Percentiles rank a stretch among this genome's conserved stretches.
phyloP scores from a whole-genome alignment of 2,888 invertebrate species.

The Amaurobius ferox region DNA sequence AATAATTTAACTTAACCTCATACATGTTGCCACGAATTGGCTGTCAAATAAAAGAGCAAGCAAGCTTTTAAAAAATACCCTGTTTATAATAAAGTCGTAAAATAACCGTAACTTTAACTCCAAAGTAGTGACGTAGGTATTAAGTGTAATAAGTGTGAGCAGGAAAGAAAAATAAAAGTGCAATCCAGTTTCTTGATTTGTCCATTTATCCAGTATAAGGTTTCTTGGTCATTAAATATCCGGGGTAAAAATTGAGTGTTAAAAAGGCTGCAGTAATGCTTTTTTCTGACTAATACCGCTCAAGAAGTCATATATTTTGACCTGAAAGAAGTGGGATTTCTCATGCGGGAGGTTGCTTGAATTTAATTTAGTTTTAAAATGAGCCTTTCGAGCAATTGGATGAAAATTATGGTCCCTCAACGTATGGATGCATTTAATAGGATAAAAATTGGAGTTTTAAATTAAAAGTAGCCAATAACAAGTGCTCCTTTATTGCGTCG shows the following conservation, averaged over 20 bases:
- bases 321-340: slow-evolving; percentile 1
- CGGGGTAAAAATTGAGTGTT: slow-evolving; percentile 57
- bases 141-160: slow-evolving; percentile 51
- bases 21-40: slow-evolving; percentile 32
- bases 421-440: slow-evolving; percentile 38
- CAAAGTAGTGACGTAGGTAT: slow-evolving; percentile 26
- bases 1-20: slow-evolving; percentile 20
- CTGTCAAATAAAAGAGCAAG: slow-evolving; percentile 24
- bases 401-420: slow-evolving; percentile 27
- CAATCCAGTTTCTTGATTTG: slow-evolving; percentile 41
- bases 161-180: slow-evolving; percentile 45
- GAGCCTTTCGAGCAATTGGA: slow-evolving; percentile 45
- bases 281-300: neutral
- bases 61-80: slow-evolving; percentile 13
- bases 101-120: slow-evolving; percentile 64
- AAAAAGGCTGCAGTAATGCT: neutral
- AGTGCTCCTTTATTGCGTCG: neutral
- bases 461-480: slow-evolving; percentile 47
- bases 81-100: slow-evolving; percentile 71
- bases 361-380: slow-evolving; percentile 55
- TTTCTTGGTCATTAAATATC: slow-evolving; percentile 53
- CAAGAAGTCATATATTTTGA: slow-evolving; percentile 6
- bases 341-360: neutral
- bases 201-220: slow-evolving; percentile 38
- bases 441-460: slow-evolving; percentile 42